These are phyloP conservation scores for Gorilla gorilla DNA, from an alignment of 2,113 vertebrate genomes.

Conservation along the genomic window DNA sequence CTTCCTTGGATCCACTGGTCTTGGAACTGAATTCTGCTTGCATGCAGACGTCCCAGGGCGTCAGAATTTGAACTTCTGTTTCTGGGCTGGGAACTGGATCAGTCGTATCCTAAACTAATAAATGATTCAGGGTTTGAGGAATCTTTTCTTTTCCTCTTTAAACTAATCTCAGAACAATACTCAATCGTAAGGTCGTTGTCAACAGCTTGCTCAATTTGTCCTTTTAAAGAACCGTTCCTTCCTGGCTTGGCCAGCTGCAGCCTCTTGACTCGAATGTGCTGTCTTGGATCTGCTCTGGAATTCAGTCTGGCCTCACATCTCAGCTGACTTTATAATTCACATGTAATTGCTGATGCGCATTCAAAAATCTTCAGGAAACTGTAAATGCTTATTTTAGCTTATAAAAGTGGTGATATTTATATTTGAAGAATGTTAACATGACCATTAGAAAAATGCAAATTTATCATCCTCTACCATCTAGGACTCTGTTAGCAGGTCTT, in stretches of 20 bases:
- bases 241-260: slow-evolving; percentile 79
- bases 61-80: slow-evolving; percentile 71
- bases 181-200: slow-evolving; percentile 79
- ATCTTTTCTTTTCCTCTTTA: slow-evolving; percentile 76
- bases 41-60: not conserved
- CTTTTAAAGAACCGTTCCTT: slow-evolving; percentile 79
- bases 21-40: slow-evolving; percentile 55
- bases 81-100: slow-evolving; percentile 66
- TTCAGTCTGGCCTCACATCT: slow-evolving; percentile 72
- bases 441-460: slow-evolving; percentile 48
- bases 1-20: slow-evolving; percentile 56
- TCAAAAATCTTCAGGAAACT: slow-evolving; percentile 75
- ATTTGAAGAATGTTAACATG: slow-evolving; percentile 70
- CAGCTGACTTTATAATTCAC: slow-evolving; percentile 83
- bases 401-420: slow-evolving; percentile 76
- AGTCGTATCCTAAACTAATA: slow-evolving; percentile 60
- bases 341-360: slow-evolving; percentile 84
- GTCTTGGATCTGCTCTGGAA: slow-evolving; percentile 79
- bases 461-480: slow-evolving; percentile 37
- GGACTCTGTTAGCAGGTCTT: slow-evolving; percentile 29
- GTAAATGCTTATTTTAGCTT: slow-evolving; percentile 77
- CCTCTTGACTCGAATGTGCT: slow-evolving; percentile 77
- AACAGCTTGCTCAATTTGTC: slow-evolving; percentile 79
- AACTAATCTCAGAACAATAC: slow-evolving; percentile 82
- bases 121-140: slow-evolving; percentile 49